Evolutionary conservation across 2,113 vertebrate genomes (phyloP).

Genomic region (Scopus umbretta): DNA sequence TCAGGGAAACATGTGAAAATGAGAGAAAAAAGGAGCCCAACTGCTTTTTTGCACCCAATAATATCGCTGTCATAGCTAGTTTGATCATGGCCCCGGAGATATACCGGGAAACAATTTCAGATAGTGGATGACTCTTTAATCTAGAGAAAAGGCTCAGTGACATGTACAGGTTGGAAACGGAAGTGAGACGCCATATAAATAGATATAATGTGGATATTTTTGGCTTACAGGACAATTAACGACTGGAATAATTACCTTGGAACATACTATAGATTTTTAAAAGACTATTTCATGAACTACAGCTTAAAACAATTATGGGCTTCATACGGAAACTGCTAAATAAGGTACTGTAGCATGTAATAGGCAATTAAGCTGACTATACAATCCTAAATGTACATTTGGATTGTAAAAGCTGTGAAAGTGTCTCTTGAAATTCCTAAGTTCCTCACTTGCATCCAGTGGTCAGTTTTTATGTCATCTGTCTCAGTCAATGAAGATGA

Average conservation of each 20-base stretch:
- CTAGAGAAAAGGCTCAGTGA: neutral
- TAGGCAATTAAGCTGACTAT: neutral
- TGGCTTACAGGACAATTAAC: neutral
- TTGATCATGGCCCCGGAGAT: neutral
- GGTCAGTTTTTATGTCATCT: neutral
- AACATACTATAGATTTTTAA: neutral
- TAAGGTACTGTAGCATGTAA: neutral
- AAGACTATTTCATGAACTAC: neutral
- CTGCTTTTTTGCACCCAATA: neutral
- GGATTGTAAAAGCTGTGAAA: neutral
- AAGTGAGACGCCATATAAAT: neutral
- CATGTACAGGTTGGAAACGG: neutral
- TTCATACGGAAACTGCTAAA: neutral
- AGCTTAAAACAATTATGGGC: neutral
- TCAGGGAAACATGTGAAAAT: neutral
- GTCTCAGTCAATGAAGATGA: neutral
- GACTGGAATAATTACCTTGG: neutral
- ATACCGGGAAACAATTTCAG: neutral
- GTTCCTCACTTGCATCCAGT: neutral
- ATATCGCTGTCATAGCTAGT: neutral
- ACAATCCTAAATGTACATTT: neutral
- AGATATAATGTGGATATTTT: neutral
- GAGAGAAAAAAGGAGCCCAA: neutral
- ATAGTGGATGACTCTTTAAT: neutral
- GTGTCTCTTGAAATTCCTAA: neutral